Percentiles rank a stretch among this genome's conserved stretches.
Conservation (phyloP, 2,888 invertebrate species). For the Drosophila stalkeri region DNA sequence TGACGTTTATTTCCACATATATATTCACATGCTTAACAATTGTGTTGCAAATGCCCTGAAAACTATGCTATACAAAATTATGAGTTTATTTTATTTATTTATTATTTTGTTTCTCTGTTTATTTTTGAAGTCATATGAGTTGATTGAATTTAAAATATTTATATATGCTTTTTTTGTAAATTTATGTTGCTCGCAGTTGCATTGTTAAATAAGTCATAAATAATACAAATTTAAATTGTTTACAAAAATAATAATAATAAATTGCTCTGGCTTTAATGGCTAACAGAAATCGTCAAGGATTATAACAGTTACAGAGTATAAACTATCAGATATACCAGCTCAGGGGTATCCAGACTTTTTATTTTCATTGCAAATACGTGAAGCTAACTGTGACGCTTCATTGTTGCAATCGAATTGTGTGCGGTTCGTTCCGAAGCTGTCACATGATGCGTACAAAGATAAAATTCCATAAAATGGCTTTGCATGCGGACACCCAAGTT, state of each 20-base stretch:
- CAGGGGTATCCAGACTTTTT: background rate
- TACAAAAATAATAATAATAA: background rate
- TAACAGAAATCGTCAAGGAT: background rate
- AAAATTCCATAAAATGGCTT: conserved; percentile 10
- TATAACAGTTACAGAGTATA: background rate
- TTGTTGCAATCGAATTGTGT: conserved; percentile 49
- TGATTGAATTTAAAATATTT: background rate
- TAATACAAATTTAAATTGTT: background rate
- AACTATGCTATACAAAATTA: conserved; percentile 9
- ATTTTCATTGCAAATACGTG: background rate
- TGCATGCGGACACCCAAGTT: conserved; percentile 16
- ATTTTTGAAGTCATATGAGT: too few species aligned
- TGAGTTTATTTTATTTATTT: too few species aligned
- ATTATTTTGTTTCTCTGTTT: too few species aligned
- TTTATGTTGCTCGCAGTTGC: background rate
- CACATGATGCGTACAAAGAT: conserved; percentile 36
- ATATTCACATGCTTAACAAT: background rate
- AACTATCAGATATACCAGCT: background rate
- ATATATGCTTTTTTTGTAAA: background rate
- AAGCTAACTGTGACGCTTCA: conserved; percentile 20
- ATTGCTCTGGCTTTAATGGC: too few species aligned
- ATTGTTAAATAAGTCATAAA: too few species aligned
- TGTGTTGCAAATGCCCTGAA: background rate
- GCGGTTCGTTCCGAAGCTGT: conserved; percentile 28
- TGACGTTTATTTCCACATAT: background rate